These are phyloP conservation scores for Anguilla rostrata DNA, from an alignment of 2,113 vertebrate species.

Conservation along the genomic window DNA sequence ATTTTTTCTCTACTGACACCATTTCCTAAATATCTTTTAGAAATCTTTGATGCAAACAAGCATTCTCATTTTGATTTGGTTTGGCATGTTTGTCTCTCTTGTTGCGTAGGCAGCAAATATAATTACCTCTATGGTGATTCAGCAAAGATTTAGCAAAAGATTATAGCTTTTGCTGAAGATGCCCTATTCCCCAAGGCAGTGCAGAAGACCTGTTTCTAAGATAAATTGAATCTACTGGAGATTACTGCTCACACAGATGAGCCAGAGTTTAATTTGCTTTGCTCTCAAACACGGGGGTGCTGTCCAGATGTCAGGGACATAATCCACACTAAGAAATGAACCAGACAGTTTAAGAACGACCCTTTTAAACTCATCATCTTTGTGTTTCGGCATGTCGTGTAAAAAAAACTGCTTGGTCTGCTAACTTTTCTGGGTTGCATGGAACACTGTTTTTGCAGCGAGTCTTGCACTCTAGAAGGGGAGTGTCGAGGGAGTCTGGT, in stretches of 20 bases:
- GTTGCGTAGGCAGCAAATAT: background rate
- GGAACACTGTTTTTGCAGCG: no score
- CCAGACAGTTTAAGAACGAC: background rate
- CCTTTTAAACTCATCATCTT: background rate
- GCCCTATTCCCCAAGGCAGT: background rate
- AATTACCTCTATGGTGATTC: background rate
- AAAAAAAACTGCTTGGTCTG: background rate
- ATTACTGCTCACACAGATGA: background rate
- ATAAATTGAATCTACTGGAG: background rate
- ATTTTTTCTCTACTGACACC: no score
- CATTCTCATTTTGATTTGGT: background rate
- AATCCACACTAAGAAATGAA: background rate
- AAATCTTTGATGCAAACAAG: no score
- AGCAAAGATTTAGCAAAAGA: background rate
- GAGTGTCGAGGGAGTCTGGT: background rate
- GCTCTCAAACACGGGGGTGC: background rate
- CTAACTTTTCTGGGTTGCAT: no score
- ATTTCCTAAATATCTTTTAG: no score
- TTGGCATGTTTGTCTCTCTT: background rate
- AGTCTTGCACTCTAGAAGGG: no score
- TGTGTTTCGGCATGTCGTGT: no score
- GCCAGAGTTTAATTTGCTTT: background rate
- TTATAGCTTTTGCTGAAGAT: background rate
- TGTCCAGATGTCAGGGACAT: background rate
- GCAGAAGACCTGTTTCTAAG: background rate